phyloP scores from a whole-genome alignment of 2,797 vertebrate genomes.

The Bucorvus abyssinicus region DNA sequence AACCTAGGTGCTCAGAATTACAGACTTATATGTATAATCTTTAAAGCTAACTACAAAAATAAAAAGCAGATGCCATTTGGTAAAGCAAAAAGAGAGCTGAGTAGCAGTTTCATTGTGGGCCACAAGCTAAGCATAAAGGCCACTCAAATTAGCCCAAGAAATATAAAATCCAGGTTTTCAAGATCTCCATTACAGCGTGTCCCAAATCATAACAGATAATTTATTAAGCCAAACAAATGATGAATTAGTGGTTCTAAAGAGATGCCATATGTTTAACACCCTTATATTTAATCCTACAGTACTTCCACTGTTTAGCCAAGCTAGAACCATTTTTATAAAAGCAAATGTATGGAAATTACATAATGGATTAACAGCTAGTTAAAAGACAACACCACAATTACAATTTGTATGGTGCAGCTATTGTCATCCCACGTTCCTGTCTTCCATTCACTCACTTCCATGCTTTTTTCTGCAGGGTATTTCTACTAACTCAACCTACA shows the following conservation, averaged over 20 bases:
- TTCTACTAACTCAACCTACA: neutral
- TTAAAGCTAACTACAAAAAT: neutral
- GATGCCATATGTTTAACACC: neutral
- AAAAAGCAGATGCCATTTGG: neutral
- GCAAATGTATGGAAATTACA: neutral
- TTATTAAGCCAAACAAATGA: neutral
- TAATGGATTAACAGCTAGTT: neutral
- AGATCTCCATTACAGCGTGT: neutral
- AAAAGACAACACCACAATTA: neutral
- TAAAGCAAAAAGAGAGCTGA: neutral
- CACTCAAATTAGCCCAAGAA: neutral
- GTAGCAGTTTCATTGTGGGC: neutral
- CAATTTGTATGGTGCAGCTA: neutral
- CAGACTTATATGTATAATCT: neutral
- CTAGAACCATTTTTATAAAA: neutral
- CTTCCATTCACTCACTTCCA: neutral
- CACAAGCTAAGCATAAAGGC: neutral
- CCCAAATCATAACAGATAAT: neutral
- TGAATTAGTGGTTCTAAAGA: neutral
- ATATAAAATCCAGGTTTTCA: neutral
- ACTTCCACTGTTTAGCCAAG: rapidly evolving
- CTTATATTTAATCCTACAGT: neutral
- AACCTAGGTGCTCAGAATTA: neutral
- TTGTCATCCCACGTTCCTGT: neutral
- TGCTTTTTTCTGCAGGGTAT: neutral